These are phyloP conservation scores for Solenopsis fugax DNA, from an alignment of 1,140 invertebrate species.

Conservation along the genomic window DNA sequence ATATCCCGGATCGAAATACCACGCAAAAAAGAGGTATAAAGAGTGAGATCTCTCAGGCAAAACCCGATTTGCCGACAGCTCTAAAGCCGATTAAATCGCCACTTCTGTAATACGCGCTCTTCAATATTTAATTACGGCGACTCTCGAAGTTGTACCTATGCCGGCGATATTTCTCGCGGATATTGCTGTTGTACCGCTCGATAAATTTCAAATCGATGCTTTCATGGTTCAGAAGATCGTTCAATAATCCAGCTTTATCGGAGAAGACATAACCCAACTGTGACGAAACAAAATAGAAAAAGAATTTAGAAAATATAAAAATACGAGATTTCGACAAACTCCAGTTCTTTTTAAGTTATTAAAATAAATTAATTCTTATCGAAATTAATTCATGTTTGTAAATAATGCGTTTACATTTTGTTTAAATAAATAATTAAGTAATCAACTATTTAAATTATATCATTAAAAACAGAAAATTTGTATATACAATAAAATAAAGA, in stretches of 20 bases:
- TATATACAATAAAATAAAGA: not conserved
- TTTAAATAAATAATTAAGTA: not conserved
- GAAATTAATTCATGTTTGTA: too few species aligned
- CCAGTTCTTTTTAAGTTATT: not conserved
- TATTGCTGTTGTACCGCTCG: slow-evolving; percentile 43
- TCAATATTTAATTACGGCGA: slow-evolving; percentile 70
- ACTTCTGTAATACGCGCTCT: slow-evolving; percentile 56
- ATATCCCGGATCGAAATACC: slow-evolving; percentile 22
- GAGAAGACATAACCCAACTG: slow-evolving; percentile 31
- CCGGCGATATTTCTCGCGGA: slow-evolving; percentile 18
- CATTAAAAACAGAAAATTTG: not conserved
- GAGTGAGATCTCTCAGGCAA: slow-evolving; percentile 5
- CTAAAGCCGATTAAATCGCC: slow-evolving; percentile 69
- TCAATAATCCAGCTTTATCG: slow-evolving; percentile 28
- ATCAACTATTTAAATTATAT: not conserved
- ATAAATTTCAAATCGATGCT: slow-evolving; percentile 61
- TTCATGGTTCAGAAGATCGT: slow-evolving; percentile 29
- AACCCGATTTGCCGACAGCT: slow-evolving; percentile 52
- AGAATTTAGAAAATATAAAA: slow-evolving; percentile 1
- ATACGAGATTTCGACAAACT: not conserved
- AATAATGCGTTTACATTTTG: not conserved
- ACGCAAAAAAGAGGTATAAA: not conserved
- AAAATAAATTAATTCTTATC: slow-evolving; percentile 27
- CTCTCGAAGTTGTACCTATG: slow-evolving; percentile 19
- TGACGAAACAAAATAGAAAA: not conserved